Evolutionary conservation across 2,113 vertebrate genomes (phyloP).

Genomic region (Formicarius rufipectus): DNA sequence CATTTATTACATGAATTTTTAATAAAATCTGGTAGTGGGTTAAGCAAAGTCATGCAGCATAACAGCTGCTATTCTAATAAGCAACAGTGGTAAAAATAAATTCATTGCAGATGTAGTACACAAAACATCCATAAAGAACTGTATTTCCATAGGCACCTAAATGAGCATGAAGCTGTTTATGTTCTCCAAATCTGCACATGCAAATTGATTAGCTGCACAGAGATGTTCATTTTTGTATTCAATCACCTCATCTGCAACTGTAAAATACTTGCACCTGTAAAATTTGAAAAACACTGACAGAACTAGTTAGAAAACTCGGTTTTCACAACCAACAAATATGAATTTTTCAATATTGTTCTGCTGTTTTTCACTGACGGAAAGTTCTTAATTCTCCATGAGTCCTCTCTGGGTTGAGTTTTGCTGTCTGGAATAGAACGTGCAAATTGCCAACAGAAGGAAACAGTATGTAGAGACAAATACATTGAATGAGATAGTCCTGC

Average conservation of each 20-base stretch:
- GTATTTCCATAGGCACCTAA: background rate
- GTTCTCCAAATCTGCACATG: background rate
- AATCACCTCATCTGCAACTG: background rate
- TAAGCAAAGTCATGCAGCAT: background rate
- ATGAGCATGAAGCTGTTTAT: slow-evolving; percentile 37
- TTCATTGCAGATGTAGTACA: background rate
- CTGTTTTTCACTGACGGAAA: background rate
- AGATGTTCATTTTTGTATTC: background rate
- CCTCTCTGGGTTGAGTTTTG: background rate
- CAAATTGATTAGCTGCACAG: background rate
- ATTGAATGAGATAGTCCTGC: background rate
- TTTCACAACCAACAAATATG: background rate
- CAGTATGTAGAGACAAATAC: background rate
- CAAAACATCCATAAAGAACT: background rate
- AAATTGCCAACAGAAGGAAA: background rate
- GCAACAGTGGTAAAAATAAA: background rate
- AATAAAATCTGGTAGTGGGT: background rate
- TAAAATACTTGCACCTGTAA: background rate
- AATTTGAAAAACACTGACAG: background rate
- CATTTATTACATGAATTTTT: background rate
- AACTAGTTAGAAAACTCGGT: background rate
- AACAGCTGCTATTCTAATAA: slow-evolving; percentile 4
- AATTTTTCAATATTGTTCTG: background rate
- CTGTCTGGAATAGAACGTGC: background rate
- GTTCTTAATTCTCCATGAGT: background rate